These are phyloP conservation scores for Leucophora obtusa DNA, from an alignment of 2,888 invertebrate genomes.

Conservation along the genomic window DNA sequence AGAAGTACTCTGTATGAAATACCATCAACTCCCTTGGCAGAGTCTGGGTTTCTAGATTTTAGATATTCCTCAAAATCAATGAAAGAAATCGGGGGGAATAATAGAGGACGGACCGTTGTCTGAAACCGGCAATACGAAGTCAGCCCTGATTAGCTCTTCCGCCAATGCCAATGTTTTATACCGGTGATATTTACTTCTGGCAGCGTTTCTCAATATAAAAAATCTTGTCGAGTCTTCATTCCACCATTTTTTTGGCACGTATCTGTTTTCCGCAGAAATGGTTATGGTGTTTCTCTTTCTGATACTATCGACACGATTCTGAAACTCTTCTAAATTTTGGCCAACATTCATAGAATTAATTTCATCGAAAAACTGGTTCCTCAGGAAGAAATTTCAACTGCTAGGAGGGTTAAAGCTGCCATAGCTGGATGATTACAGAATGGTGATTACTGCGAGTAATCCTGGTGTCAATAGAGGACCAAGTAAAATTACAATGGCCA, in stretches of 20 bases:
- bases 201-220: slow-evolving; percentile 3
- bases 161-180: background rate
- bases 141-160: background rate
- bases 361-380: background rate
- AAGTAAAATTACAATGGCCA: background rate
- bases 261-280: background rate
- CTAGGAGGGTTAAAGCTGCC: background rate
- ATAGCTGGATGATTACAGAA: too few relatives aligned
- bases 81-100: too few relatives aligned
- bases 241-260: slow-evolving; percentile 10
- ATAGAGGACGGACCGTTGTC: too few relatives aligned
- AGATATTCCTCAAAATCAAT: background rate
- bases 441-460: too few relatives aligned
- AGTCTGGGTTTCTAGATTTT: background rate
- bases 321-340: background rate
- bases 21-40: background rate
- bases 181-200: background rate
- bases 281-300: background rate
- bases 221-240: too few relatives aligned
- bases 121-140: background rate
- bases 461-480: background rate
- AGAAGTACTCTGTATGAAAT: too few relatives aligned
- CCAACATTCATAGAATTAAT: background rate
- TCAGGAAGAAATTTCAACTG: too few relatives aligned
- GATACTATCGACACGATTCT: background rate